Evolutionary conservation across 2,797 vertebrate species (phyloP).

Genomic region (Catostomus latipinnis): DNA sequence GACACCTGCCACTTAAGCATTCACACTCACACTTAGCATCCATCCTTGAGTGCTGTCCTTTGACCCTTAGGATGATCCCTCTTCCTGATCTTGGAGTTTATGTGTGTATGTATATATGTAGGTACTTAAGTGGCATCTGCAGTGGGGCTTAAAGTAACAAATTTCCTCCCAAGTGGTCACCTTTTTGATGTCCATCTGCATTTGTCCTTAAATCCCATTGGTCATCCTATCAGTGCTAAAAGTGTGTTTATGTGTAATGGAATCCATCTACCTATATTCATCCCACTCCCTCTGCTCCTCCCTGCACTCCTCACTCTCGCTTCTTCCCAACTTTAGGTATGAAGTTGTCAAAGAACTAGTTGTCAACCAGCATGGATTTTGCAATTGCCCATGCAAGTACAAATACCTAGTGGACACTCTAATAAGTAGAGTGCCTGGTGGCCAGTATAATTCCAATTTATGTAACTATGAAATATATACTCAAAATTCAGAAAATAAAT

Average conservation of each 20-base stretch:
- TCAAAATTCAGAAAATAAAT: neutral
- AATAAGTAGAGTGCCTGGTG: neutral
- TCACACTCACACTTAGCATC: constrained; percentile 17
- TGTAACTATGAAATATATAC: neutral
- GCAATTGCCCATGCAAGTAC: neutral
- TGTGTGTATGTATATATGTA: constrained; percentile 18
- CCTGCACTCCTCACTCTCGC: constrained; percentile 11
- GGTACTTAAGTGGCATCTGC: constrained; percentile 22
- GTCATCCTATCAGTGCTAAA: constrained; percentile 78
- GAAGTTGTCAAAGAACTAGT: neutral
- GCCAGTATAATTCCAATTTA: neutral
- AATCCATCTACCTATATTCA: constrained; percentile 69
- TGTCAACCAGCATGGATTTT: neutral
- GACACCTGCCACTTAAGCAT: constrained; percentile 26
- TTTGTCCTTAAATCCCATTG: constrained; percentile 76
- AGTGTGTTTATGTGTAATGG: constrained; percentile 79
- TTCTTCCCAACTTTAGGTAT: constrained; percentile 14
- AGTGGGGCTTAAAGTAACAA: constrained; percentile 42
- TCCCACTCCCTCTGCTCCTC: neutral
- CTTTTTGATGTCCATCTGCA: constrained; percentile 79
- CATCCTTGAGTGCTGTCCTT: constrained; percentile 26
- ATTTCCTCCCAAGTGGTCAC: constrained; percentile 73
- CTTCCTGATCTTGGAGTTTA: neutral
- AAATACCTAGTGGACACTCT: neutral
- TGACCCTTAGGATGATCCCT: constrained; percentile 39